These are phyloP conservation scores for Sussaba pulchella DNA, from an alignment of 2,888 invertebrate genomes.

Conservation along the genomic window DNA sequence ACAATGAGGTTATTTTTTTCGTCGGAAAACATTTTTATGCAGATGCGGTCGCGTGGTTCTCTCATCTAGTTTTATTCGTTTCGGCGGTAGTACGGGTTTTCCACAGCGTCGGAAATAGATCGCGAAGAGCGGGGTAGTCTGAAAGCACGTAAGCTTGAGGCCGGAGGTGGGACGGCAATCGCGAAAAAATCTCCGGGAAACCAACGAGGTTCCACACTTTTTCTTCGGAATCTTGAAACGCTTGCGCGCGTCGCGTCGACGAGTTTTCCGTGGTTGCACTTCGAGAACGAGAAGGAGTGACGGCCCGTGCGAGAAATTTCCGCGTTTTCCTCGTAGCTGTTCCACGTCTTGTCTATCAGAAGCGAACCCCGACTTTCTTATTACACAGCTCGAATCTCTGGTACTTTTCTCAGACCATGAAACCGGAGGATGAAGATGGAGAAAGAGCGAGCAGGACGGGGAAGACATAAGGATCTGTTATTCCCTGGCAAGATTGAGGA, in stretches of 20 bases:
- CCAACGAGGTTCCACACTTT: constrained; percentile 13
- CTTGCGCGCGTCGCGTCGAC: constrained; percentile 22
- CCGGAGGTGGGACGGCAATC: constrained; percentile 5
- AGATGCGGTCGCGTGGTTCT: constrained; percentile 5
- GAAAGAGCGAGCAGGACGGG: constrained; percentile 3
- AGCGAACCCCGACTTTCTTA: constrained; percentile 57
- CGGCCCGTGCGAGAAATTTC: constrained; percentile 43
- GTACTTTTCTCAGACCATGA: constrained; percentile 18
- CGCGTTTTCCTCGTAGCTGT: constrained; percentile 14
- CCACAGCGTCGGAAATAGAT: constrained; percentile 5
- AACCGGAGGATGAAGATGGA: background rate
- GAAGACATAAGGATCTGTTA: constrained; percentile 20
- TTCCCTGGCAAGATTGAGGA: constrained; percentile 49
- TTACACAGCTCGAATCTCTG: constrained; percentile 52
- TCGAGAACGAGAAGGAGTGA: constrained; percentile 45
- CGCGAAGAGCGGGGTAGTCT: background rate
- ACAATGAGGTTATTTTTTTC: constrained; percentile 3
- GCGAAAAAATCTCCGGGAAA: background rate
- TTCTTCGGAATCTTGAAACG: constrained; percentile 33
- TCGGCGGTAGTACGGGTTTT: background rate
- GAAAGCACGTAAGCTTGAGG: background rate
- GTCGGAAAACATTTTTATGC: background rate
- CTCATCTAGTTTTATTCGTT: constrained; percentile 29
- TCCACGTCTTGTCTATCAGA: constrained; percentile 49
- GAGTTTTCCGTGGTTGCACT: constrained; percentile 56